Percentiles rank a stretch among this genome's conserved stretches.
phyloP scores from a whole-genome alignment of 2,888 invertebrate genomes.

The Drosophila colorata region DNA sequence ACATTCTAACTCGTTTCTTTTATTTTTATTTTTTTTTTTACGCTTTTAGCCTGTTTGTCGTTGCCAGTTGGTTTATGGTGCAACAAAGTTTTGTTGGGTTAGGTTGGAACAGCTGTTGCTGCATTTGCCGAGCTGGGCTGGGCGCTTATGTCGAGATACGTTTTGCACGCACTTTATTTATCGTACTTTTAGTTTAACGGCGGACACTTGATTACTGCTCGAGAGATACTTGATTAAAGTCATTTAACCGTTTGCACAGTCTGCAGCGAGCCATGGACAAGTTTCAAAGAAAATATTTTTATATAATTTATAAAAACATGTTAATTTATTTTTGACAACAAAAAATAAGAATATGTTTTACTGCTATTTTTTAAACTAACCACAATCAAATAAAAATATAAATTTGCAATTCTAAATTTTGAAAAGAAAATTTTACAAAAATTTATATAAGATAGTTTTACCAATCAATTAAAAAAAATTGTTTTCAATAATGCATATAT shows the following conservation, averaged over 20 bases:
- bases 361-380: too few species aligned
- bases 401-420: too few species aligned
- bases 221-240: constrained; percentile 5
- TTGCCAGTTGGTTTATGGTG: constrained; percentile 25
- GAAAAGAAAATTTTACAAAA: too few species aligned
- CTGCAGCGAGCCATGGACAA: too few species aligned
- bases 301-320: too few species aligned
- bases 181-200: constrained; percentile 11
- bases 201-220: neutral
- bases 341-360: too few species aligned
- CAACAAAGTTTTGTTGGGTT: constrained; percentile 35
- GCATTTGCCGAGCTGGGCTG: neutral
- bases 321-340: too few species aligned
- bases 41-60: constrained; percentile 9
- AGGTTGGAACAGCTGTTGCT: constrained; percentile 30
- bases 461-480: too few species aligned
- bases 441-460: too few species aligned
- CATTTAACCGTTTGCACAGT: constrained; percentile 5
- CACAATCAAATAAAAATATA: too few species aligned
- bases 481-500: too few species aligned
- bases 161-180: constrained; percentile 38
- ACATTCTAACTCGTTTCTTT: constrained; percentile 38
- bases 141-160: neutral
- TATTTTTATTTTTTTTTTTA: constrained; percentile 12
- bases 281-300: too few species aligned